Percentiles rank a stretch among this genome's conserved stretches.
Evolutionary conservation across 2,797 vertebrate genomes (phyloP).

Genomic region (Hoplostethus mediterraneus): DNA sequence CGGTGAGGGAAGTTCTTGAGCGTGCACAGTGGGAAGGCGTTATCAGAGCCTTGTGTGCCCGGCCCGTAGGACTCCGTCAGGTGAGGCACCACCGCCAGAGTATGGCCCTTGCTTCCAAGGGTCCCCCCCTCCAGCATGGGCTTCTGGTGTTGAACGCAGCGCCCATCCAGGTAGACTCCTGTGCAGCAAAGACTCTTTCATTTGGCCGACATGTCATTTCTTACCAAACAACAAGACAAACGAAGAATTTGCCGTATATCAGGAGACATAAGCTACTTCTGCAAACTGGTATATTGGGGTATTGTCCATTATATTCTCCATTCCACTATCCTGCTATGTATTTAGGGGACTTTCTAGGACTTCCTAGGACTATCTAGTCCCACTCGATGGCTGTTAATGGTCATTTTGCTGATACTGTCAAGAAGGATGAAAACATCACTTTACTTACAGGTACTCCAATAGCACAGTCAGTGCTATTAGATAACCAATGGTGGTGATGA

Average conservation of each 20-base stretch:
- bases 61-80: constrained; percentile 83
- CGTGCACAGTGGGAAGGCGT: constrained; percentile 87
- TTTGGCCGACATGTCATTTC: neutral
- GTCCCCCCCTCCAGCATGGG: constrained; percentile 91
- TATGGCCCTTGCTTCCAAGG: constrained; percentile 81
- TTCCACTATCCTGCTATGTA: neutral
- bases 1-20: constrained; percentile 88
- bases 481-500: neutral
- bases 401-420: neutral
- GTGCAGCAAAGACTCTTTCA: constrained; percentile 14
- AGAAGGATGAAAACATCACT: neutral
- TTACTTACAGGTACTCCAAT: neutral
- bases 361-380: neutral
- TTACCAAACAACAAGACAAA: neutral
- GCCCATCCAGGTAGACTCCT: constrained; percentile 88
- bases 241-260: no score
- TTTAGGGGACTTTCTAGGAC: neutral
- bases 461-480: neutral
- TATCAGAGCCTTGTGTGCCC: neutral
- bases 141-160: constrained; percentile 84
- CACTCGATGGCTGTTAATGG: neutral
- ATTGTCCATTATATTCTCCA: neutral
- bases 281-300: neutral
- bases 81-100: constrained; percentile 85
- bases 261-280: neutral